Evolutionary conservation across 2,113 vertebrate genomes (phyloP).

Genomic region (Phyllostomus hastatus): DNA sequence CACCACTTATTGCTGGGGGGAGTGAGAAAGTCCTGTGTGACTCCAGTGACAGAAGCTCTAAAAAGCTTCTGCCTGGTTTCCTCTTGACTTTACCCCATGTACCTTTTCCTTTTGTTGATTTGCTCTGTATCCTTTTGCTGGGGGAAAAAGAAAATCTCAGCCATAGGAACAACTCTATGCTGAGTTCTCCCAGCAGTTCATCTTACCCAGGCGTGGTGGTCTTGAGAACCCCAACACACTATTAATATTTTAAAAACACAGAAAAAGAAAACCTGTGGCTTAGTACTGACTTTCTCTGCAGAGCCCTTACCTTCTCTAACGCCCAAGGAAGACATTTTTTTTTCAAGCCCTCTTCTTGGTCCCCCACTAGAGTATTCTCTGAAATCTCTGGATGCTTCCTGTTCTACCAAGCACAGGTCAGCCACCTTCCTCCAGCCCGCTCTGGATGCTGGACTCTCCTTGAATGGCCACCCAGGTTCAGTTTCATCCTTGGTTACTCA

Average conservation of each 20-base stretch:
- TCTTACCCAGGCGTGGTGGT: not conserved
- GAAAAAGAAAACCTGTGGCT: not conserved
- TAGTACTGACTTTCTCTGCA: not conserved
- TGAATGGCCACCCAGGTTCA: rapidly evolving
- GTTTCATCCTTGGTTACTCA: not conserved
- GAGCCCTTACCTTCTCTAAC: not conserved
- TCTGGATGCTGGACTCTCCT: not conserved
- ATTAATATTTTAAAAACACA: not conserved
- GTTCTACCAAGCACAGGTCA: too few species aligned
- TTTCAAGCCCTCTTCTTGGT: not conserved
- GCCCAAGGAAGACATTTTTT: not conserved
- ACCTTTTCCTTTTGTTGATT: not conserved
- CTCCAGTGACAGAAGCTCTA: rapidly evolving
- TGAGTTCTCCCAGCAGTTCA: not conserved
- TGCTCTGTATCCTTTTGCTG: not conserved
- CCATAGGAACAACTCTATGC: not conserved
- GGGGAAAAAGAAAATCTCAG: not conserved
- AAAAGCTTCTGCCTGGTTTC: not conserved
- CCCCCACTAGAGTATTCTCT: rapidly evolving
- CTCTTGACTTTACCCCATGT: not conserved
- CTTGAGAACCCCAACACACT: too few species aligned
- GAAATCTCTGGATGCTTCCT: not conserved
- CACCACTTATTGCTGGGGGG: not conserved
- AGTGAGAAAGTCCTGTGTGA: rapidly evolving
- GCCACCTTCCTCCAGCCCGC: not conserved